Conservation (phyloP, 2,888 invertebrate genomes). For the Heliconius ismenius region DNA sequence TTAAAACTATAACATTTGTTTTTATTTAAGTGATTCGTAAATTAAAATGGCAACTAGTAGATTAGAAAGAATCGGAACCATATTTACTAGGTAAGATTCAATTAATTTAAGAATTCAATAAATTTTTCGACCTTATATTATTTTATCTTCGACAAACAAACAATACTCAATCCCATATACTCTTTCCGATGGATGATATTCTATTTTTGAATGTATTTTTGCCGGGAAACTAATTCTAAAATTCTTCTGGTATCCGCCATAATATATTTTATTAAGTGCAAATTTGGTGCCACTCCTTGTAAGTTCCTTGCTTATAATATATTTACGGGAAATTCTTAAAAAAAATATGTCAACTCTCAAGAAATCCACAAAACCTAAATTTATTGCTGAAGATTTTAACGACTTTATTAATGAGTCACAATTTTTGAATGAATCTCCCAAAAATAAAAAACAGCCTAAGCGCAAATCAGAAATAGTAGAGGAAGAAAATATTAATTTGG, state of each 20-base stretch:
- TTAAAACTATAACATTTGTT: neutral
- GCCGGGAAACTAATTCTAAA: neutral
- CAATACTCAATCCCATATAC: neutral
- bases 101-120: neutral
- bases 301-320: neutral
- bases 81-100: constrained; percentile 83
- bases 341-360: constrained; percentile 58
- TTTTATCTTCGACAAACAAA: constrained; percentile 5
- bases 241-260: neutral
- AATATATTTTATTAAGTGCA: neutral
- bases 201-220: constrained; percentile 11
- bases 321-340: neutral
- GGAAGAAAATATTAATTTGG: constrained; percentile 50
- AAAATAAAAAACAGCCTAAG: constrained; percentile 57
- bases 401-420: constrained; percentile 61
- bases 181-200: neutral
- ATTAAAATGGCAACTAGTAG: constrained; percentile 84
- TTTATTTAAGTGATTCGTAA: neutral
- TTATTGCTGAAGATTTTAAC: constrained; percentile 57
- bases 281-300: neutral
- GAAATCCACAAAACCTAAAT: constrained; percentile 58
- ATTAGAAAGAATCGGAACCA: constrained; percentile 88
- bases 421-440: constrained; percentile 59
- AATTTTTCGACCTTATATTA: constrained; percentile 8
- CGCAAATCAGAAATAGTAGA: constrained; percentile 52